Evolutionary conservation across 2,797 vertebrate species (phyloP).

Genomic region (Australoheros facetus): DNA sequence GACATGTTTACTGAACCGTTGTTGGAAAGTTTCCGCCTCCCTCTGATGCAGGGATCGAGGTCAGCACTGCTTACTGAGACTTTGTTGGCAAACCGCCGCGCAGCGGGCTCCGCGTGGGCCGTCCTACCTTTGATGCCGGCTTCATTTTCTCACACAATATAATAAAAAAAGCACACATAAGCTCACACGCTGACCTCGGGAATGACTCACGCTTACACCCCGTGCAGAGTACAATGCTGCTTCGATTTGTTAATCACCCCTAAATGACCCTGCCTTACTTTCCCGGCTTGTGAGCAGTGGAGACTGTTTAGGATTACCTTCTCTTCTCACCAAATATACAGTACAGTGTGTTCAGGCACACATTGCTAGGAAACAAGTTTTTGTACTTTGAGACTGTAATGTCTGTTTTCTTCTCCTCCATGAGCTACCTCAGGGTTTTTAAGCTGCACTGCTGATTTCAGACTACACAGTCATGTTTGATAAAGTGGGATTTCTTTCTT

Average conservation of each 20-base stretch:
- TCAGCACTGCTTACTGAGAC: not conserved
- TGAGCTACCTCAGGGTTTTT: not conserved
- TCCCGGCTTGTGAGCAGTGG: not conserved
- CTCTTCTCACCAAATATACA: not conserved
- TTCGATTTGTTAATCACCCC: conserved; percentile 5
- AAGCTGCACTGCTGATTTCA: not conserved
- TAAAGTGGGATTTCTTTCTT: not conserved
- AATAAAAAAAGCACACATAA: not conserved
- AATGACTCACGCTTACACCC: conserved; percentile 9
- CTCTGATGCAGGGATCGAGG: not conserved
- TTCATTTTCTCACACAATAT: conserved; percentile 6
- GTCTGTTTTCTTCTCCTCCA: not conserved
- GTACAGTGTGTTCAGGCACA: not conserved
- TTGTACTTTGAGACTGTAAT: not conserved
- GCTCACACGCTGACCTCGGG: not conserved
- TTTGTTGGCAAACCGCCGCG: not conserved
- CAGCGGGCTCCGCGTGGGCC: not conserved
- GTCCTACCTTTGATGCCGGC: conserved; percentile 5
- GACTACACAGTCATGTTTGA: not conserved
- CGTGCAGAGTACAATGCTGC: not conserved
- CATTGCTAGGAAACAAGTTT: not conserved
- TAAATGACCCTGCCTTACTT: not conserved
- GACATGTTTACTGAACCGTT: not conserved
- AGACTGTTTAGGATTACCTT: not conserved
- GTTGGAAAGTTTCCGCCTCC: not conserved